Evolutionary conservation across 2,113 vertebrate species (phyloP).

Genomic region (Rallus limicola): DNA sequence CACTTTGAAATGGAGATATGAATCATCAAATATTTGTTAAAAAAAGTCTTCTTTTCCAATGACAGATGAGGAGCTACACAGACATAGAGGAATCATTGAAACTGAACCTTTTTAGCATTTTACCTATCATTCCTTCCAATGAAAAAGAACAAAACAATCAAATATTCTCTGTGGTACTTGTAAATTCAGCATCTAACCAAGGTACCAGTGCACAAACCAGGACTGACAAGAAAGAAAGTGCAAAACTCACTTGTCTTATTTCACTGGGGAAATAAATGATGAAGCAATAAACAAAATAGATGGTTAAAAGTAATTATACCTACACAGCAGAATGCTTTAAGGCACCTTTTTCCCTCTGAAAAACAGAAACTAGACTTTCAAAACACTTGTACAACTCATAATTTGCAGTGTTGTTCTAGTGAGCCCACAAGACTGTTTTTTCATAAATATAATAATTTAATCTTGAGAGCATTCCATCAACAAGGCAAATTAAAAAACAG

Average conservation of each 20-base stretch:
- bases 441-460: background rate
- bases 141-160: background rate
- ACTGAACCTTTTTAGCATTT: background rate
- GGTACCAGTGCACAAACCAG: background rate
- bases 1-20: background rate
- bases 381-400: background rate
- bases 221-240: background rate
- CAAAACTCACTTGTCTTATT: constrained; percentile 9
- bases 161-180: background rate
- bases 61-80: background rate
- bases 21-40: background rate
- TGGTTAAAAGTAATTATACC: constrained; percentile 24
- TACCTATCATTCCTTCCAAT: background rate
- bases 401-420: background rate
- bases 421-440: background rate
- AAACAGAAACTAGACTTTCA: background rate
- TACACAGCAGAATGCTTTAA: background rate
- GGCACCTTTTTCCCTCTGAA: background rate
- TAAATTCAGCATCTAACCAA: background rate
- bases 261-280: background rate
- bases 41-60: background rate
- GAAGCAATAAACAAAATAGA: constrained; percentile 21
- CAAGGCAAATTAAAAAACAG: background rate
- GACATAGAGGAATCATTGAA: background rate
- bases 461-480: background rate